Evolutionary conservation across 1,140 invertebrate genomes (phyloP).

Genomic region (Delia radicum): DNA sequence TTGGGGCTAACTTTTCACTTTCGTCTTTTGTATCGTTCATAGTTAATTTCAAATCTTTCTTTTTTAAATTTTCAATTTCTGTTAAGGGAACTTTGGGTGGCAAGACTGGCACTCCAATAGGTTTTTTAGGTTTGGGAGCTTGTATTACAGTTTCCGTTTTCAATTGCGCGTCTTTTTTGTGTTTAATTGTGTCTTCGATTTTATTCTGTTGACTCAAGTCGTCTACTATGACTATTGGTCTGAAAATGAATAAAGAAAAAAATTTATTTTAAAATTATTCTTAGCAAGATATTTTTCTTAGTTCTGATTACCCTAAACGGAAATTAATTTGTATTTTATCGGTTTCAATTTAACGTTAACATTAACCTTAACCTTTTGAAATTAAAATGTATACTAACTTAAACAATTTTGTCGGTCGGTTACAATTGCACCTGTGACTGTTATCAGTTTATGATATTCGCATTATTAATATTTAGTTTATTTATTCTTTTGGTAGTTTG

Average conservation of each 20-base stretch:
- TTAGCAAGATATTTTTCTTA: background rate
- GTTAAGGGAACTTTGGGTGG: conserved; percentile 38
- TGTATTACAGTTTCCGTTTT: background rate
- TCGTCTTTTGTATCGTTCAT: background rate
- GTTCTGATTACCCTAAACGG: background rate
- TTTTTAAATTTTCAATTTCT: conserved; percentile 28
- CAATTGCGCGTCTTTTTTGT: background rate
- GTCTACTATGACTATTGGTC: conserved; percentile 43
- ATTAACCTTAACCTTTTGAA: conserved; percentile 11
- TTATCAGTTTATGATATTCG: background rate
- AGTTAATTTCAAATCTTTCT: background rate
- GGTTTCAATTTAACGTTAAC: background rate
- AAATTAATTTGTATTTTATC: background rate
- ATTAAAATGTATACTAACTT: background rate
- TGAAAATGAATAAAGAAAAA: background rate
- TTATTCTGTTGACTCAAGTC: conserved; percentile 34
- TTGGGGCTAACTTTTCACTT: background rate
- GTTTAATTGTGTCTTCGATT: background rate
- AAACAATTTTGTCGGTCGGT: background rate
- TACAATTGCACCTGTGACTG: background rate
- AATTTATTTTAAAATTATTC: background rate
- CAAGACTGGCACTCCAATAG: conserved; percentile 28
- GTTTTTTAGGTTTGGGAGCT: conserved; percentile 14
- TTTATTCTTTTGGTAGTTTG: background rate
- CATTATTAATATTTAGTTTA: background rate